A percentile compares a stretch with the other conserved stretches of the same genome.
These are phyloP conservation scores for Neoitamus cyanurus DNA, from an alignment of 2,888 invertebrate genomes.

Conservation along the genomic window DNA sequence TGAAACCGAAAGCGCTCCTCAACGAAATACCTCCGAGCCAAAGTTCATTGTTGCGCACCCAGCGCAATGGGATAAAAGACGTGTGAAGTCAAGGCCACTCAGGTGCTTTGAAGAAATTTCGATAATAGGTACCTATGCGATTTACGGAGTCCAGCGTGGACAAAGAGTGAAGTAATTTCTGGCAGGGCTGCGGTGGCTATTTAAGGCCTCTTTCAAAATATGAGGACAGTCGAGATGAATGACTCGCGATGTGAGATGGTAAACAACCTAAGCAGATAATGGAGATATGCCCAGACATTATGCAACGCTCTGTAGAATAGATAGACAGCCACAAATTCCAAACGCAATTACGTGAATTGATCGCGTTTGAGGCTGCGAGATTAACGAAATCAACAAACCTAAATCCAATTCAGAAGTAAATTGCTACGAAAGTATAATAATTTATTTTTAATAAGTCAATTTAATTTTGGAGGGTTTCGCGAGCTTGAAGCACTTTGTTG, in stretches of 20 bases:
- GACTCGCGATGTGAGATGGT: background rate
- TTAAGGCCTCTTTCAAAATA: background rate
- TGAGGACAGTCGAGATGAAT: background rate
- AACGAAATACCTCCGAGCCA: constrained; percentile 2
- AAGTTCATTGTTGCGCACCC: constrained; percentile 5
- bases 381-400: background rate
- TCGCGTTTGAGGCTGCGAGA: background rate
- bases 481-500: background rate
- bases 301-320: background rate
- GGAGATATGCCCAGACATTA: background rate
- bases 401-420: background rate
- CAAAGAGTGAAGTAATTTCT: constrained; percentile 12
- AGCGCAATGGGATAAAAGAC: background rate
- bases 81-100: constrained; percentile 12
- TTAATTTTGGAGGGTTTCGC: background rate
- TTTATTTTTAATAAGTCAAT: background rate
- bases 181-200: background rate
- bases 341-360: background rate
- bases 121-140: background rate
- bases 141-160: background rate
- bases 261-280: background rate
- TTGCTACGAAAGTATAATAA: background rate
- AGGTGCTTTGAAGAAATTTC: constrained; percentile 30
- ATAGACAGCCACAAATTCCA: background rate
- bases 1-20: background rate